Evolutionary conservation across 1,140 invertebrate species (phyloP), one percentile per base, ranked within the genome.

Genomic region (Gonatopus flavifemur): DNA sequence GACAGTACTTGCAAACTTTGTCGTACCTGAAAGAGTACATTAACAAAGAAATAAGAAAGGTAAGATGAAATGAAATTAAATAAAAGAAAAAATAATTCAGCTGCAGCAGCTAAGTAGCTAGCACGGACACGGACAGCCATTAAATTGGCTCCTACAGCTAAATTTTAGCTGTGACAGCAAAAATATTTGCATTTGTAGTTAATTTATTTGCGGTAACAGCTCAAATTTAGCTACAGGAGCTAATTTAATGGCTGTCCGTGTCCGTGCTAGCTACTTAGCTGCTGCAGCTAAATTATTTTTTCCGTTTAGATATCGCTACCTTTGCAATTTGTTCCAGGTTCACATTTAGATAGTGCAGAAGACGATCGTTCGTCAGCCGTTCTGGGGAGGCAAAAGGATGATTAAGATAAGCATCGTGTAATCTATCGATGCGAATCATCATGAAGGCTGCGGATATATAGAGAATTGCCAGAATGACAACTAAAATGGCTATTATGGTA

Each of bases 261-360:
- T n/a, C n/a, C n/a, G n/a, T n/a, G n/a, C n/a, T n/a, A n/a, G n/a
- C n/a, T n/a, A n/a, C n/a, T n/a, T n/a, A n/a, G n/a, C n/a, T n/a
- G n/a, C n/a, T n/a, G n/a, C n/a, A n/a, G n/a, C n/a, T n/a, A n/a
- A n/a, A n/a, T n/a, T n/a, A n/a, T n/a, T n/a, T n/a, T n/a, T n/a
- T n/a, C n/a, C n/a, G n/a, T n/a, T n/a, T n/a, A n/a, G n/a, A n/a
- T n/a, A n/a, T n/a, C n/a, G n/a, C 47, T 67, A 77, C 74, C 68
- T 74, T 77, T 40, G 70, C 64, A 41, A 77, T 76, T 57, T 76
- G 74, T 52, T 76, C 72, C 36, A 77, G 63, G 55, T 77, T 77
- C 21, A 65, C 62, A 21, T 75, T 77, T 13, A 77, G 65, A 57
- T 77, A 74, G 40, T 76, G 69, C 49, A 77, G 44, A 18, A 77